A percentile compares a stretch with the other conserved stretches of the same genome.
phyloP scores from a whole-genome alignment of 2,888 invertebrate species.

The Eupithecia vulgata region DNA sequence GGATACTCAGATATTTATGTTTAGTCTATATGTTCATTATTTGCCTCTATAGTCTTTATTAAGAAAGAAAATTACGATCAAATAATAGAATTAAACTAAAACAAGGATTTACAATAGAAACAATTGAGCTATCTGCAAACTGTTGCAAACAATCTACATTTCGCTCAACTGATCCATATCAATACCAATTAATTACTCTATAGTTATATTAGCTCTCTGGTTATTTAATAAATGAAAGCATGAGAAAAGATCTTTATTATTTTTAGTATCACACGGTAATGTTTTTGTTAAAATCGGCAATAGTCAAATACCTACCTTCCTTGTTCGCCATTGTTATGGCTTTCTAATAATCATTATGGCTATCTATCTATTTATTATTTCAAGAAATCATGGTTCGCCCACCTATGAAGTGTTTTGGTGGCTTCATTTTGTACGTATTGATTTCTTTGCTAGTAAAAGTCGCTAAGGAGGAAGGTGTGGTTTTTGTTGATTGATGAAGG shows the following conservation, averaged over 20 bases:
- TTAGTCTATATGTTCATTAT: not conserved
- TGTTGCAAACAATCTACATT: no score
- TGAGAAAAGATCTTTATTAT: conserved; percentile 40
- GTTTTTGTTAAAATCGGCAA: conserved; percentile 50
- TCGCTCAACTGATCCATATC: no score
- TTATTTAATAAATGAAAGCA: conserved; percentile 43
- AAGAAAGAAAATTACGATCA: no score
- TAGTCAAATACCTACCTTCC: conserved; percentile 60
- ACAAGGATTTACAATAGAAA: no score
- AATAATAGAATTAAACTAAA: no score
- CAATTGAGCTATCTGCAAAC: no score
- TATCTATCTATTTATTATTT: conserved; percentile 32
- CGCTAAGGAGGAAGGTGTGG: not conserved
- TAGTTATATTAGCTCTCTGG: not conserved
- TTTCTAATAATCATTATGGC: conserved; percentile 61
- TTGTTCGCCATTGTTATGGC: no score
- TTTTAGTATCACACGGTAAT: conserved; percentile 48
- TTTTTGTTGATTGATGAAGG: not conserved
- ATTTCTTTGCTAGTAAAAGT: not conserved
- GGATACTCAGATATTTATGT: not conserved
- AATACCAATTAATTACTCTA: no score
- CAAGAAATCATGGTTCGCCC: no score
- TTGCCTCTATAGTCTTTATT: not conserved
- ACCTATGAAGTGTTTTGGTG: no score
- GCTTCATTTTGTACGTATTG: not conserved